Base-by-base conservation (phyloP, 2,113 vertebrate species). In the Balaeniceps rex region DNA sequence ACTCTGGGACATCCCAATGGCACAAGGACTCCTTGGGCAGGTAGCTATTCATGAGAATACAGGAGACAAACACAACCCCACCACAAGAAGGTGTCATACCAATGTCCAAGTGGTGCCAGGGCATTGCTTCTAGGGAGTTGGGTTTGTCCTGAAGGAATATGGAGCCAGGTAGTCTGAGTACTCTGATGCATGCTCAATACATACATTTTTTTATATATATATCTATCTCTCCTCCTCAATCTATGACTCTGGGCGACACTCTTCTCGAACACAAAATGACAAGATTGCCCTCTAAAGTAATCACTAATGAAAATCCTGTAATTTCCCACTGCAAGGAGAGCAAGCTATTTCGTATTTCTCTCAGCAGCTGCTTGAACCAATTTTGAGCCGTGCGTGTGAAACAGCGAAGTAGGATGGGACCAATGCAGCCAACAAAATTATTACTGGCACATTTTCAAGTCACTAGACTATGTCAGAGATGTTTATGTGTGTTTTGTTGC, bases 401-500 rank as follows among this genome's bases (percentile, higher is more conserved):
- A 61, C n/a, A 61, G 24, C n/a, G 38, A 61, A 61, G 15, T 61
- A 61, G 23, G 10, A 61, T 25, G 23, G 44, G 64, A 58, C 33
- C 46, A 70, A 16, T 24, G 60, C 66, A 70, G 52, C 34, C 72
- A 83, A 40, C 38, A 94, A 90, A 94, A 92, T 94, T 90, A 91
- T 92, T 87, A 47, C 70, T 82, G 38, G 60, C 33, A 25, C 83
- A 95, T 94, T 97, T 97, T 94, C 60, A 78, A 75, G 74, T 40
- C 16, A 83, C n/a, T 71, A 10, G 51, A 51, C 49, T 33, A 17
- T 58, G 77, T 58, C 83, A 90, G 82, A 78, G 36, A 94, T 72
- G 34, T 87, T 96, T 95, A 77, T 95, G 47, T 95, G 42, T 82
- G 44, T 77, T 96, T 96, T 61, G 47, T 94, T 97, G 84, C 77